A percentile compares a stretch with the other conserved stretches of the same genome.
Evolutionary conservation across 2,888 invertebrate genomes (phyloP).

Genomic region (Epistrophe grossulariae): DNA sequence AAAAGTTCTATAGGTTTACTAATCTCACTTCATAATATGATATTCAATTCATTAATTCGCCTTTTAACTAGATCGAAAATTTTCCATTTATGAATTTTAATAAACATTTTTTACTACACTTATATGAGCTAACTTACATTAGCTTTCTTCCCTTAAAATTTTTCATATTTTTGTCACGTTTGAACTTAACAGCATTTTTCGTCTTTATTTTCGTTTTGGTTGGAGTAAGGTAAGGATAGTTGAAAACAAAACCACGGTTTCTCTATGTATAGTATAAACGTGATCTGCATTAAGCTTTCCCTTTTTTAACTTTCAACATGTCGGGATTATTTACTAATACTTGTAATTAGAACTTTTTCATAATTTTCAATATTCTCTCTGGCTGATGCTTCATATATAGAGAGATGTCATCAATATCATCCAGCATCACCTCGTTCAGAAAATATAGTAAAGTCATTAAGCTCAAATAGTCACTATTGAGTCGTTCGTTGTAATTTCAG

Average conservation of each 20-base stretch:
- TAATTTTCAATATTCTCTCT: neutral
- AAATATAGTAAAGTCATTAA: slow-evolving; percentile 1
- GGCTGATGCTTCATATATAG: neutral
- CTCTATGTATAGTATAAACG: neutral
- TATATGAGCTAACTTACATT: neutral
- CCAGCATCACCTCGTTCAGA: neutral
- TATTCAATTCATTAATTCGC: no score
- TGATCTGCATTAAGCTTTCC: neutral
- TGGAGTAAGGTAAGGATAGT: neutral
- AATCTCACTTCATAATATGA: no score
- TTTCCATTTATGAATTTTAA: neutral
- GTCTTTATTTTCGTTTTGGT: neutral
- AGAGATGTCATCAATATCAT: neutral
- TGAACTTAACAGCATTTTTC: neutral
- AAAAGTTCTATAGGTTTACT: no score
- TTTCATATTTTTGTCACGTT: neutral
- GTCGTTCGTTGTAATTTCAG: neutral
- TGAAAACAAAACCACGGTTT: neutral
- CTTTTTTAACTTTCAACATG: neutral
- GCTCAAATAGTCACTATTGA: neutral
- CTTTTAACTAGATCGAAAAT: neutral
- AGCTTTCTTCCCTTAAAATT: neutral
- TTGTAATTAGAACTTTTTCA: neutral
- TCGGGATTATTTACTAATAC: neutral
- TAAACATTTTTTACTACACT: neutral